Base-by-base conservation (phyloP, 2,888 invertebrate genomes). In the Crossocerus cetratus region DNA sequence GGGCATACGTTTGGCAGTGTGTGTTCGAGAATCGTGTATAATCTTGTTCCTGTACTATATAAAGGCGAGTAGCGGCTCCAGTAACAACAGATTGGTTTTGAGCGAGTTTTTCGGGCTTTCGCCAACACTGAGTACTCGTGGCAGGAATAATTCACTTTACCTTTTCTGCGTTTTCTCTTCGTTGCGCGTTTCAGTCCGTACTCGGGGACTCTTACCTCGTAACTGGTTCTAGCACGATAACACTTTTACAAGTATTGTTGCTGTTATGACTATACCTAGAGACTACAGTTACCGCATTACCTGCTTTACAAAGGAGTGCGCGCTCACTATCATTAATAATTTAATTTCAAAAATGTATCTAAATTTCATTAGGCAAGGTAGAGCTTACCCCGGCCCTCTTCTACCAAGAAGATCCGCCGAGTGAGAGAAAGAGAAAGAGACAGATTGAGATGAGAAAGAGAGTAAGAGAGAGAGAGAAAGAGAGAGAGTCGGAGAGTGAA, bases 151-250 rank as follows among this genome's bases (percentile, higher is more conserved):
- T 72, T 75, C 59, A 4, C n/a, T 49, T 49, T 13, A 53, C 62
- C 70, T 72, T 72, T 60, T 65, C 69, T 67, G 49, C 67, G 56
- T 43, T 3, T 64, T 77, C 16, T 65, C 69, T 80, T 80, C 81
- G 80, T 81, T 80, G 81, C 78, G 80, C 76, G 67, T 78, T 69
- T 71, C 66, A 73, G 68, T 68, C 71, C 65, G 58, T 56, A 59
- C 32, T 75, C 65, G 44, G 54, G 44, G 67, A 64, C 53, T 44
- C 69, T 59, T 69, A 60, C 74, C 58, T 20, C 16, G 49, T 49
- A 49, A 16, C 49, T 49, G 16, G 16, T 49, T 16, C 49, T 49
- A 49, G 16, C 16, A 49, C 49, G 49, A 49, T 49, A 42, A 55
- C 63, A 58, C 64, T 20, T 45, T 63, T 56, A 42, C 20, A 62